These are phyloP conservation scores for Papilio machaon DNA, from an alignment of 1,140 invertebrate species.

Conservation along the genomic window DNA sequence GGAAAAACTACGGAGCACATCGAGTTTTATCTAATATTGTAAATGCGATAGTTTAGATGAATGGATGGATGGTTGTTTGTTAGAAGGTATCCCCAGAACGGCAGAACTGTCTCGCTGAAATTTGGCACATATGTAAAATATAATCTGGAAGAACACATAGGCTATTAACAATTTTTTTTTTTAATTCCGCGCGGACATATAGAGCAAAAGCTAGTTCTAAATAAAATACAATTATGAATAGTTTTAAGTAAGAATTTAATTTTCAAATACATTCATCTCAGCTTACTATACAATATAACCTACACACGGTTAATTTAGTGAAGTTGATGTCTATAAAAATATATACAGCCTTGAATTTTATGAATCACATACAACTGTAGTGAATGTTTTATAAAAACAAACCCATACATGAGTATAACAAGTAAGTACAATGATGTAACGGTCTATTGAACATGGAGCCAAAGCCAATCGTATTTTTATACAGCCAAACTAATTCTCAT, in stretches of 20 bases:
- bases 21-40: background rate
- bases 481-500: background rate
- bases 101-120: no score
- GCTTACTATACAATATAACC: background rate
- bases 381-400: constrained; percentile 4
- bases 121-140: no score
- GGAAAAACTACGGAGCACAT: no score
- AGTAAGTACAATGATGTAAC: background rate
- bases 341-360: background rate
- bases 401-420: background rate
- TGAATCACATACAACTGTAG: background rate
- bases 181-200: no score
- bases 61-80: no score
- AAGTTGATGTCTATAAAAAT: background rate
- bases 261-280: background rate
- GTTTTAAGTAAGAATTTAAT: background rate
- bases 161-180: no score
- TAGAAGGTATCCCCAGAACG: no score
- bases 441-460: background rate
- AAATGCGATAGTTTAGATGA: no score
- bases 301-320: background rate
- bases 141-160: no score
- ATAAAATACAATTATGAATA: background rate
- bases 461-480: background rate
- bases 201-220: no score